A percentile compares a stretch with the other conserved stretches of the same genome.
phyloP scores from a whole-genome alignment of 2,888 invertebrate genomes.

The Drosophila buzzatii region DNA sequence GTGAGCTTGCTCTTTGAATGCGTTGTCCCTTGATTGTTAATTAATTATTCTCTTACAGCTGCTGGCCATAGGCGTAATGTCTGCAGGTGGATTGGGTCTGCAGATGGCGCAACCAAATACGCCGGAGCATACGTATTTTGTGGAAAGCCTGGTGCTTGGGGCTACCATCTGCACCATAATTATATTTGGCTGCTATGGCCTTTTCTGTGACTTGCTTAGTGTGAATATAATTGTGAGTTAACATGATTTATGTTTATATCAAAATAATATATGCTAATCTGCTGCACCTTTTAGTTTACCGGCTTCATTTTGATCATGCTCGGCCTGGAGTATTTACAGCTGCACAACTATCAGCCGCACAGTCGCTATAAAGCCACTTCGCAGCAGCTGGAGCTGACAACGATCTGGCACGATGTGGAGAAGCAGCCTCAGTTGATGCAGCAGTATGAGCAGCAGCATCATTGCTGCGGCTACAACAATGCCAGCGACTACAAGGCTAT shows the following conservation, averaged over 20 bases:
- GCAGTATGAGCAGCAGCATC: constrained; percentile 59
- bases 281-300: constrained; percentile 62
- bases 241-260: not conserved
- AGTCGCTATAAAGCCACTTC: constrained; percentile 57
- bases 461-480: constrained; percentile 74
- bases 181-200: constrained; percentile 80
- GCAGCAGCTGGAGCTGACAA: constrained; percentile 64
- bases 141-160: constrained; percentile 77
- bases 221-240: constrained; percentile 74
- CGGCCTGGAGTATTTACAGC: constrained; percentile 76
- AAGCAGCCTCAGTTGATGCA: constrained; percentile 67
- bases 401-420: constrained; percentile 70
- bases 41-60: constrained; percentile 48
- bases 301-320: constrained; percentile 74
- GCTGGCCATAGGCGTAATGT: constrained; percentile 72
- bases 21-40: not conserved
- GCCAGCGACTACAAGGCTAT: constrained; percentile 69
- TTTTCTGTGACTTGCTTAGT: constrained; percentile 73
- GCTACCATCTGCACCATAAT: constrained; percentile 77
- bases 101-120: constrained; percentile 74
- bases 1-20: constrained; percentile 45
- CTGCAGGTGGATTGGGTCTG: constrained; percentile 69
- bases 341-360: constrained; percentile 71
- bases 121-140: constrained; percentile 79
- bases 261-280: not conserved